Base-by-base conservation (phyloP, 2,888 invertebrate genomes). In the Phengaris arion region DNA sequence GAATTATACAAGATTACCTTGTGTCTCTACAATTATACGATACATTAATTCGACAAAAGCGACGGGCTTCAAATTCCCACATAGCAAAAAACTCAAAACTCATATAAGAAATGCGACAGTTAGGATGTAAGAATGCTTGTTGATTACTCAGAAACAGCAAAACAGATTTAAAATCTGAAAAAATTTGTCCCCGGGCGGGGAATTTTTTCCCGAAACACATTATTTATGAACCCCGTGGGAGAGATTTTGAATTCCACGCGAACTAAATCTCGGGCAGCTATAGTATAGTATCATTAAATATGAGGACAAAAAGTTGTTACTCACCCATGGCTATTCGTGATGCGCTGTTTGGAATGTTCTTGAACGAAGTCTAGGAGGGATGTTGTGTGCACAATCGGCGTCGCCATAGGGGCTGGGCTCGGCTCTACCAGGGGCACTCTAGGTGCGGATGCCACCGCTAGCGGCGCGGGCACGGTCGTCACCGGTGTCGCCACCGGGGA, bases 331-430 rank as follows among this genome's bases (percentile, higher is more conserved):
- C 90, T 91, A 85, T 89, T 93, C 79, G 88, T 86, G 81, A 90
- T 88, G 81, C 92, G 90, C 85, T 91, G 90, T 87, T 93, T 93
- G 90, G 93, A 94, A 92, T 92, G 93, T 92, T 94, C 93, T 89
- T 91, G 91, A 89, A 88, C 87, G 86, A 90, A 92, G 85, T 92
- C 92, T 86, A 89, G 87, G 85, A 87, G 85, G 78, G 88, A 84
- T 79, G 87, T 85, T 76, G 84, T 85, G 83, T 83, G 86, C 82
- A 79, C 84, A 79, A 80, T 82, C 81, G 77, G 86, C 82, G 80
- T 83, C 78, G 79, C 82, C 81, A 75, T 80, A 77, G 81, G 80
- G 74, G 79, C 81, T 80, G 78, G 82, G 81, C 77, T 80, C 80
- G 82, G 72, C n/a, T 72, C 72, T 10, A 72, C 52, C 1, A 72